Evolutionary conservation across 2,113 vertebrate species (phyloP).

Genomic region (human): DNA sequence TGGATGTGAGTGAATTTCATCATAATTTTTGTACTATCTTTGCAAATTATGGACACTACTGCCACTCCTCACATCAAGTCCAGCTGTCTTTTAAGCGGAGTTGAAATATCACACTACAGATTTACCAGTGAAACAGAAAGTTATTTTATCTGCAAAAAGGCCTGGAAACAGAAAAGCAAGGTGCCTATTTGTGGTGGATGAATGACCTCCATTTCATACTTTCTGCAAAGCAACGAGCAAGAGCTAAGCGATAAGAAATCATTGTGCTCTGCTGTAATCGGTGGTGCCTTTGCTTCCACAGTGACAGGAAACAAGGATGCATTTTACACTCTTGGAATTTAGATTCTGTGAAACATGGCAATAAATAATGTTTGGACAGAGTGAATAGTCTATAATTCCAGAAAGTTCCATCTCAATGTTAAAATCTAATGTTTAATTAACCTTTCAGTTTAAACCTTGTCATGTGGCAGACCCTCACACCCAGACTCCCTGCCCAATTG

Average conservation of each 20-base stretch:
- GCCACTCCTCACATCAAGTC: not conserved
- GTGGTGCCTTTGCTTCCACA: not conserved
- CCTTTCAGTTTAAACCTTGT: not conserved
- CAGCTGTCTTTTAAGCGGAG: not conserved
- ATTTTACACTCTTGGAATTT: not conserved
- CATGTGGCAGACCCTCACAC: not conserved
- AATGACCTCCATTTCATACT: too few species aligned
- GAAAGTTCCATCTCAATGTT: not conserved
- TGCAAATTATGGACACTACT: not conserved
- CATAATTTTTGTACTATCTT: not conserved
- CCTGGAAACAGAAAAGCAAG: not conserved
- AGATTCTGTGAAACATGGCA: not conserved
- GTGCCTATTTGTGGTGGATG: not conserved
- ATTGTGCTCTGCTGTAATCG: fast-evolving
- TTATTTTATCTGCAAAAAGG: not conserved
- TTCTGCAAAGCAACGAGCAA: not conserved
- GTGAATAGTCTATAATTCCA: not conserved
- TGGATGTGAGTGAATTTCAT: not conserved
- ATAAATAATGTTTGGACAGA: not conserved
- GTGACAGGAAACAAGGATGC: not conserved
- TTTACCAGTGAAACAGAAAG: not conserved
- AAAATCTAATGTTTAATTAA: not conserved
- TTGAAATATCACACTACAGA: not conserved
- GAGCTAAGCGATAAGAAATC: too few species aligned
- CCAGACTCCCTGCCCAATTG: too few species aligned